Conservation (phyloP, 2,797 vertebrate species). For the Sebastes variabilis region DNA sequence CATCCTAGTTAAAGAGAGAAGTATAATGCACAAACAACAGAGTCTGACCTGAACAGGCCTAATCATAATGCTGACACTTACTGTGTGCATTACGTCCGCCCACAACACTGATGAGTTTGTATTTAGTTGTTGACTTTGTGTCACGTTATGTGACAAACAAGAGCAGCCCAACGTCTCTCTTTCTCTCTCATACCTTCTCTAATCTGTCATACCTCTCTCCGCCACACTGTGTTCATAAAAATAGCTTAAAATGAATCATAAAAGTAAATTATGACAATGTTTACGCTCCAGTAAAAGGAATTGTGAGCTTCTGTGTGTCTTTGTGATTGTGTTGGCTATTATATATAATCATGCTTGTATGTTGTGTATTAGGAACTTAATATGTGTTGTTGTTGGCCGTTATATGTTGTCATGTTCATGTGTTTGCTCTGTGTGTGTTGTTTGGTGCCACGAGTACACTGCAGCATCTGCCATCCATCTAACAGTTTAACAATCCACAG, state of each 20-base stretch:
- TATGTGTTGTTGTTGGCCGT: not conserved
- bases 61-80: not conserved
- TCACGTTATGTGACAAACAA: not conserved
- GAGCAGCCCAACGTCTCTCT: not conserved
- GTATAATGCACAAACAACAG: not conserved
- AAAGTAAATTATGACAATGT: not conserved
- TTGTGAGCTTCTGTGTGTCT: not conserved
- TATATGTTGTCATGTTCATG: not conserved
- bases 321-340: not conserved
- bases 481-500: not conserved
- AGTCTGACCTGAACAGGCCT: not conserved
- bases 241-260: not conserved
- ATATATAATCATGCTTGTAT: not conserved
- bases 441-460: not conserved
- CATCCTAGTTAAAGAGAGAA: not conserved
- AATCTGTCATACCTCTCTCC: not conserved
- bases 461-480: not conserved
- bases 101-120: slow-evolving; percentile 12
- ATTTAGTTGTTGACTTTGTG: slow-evolving; percentile 19
- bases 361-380: not conserved
- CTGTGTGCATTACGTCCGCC: not conserved
- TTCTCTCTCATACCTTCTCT: not conserved
- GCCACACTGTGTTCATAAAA: not conserved
- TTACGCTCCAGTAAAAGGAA: not conserved
- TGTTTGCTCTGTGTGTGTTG: not conserved